Conservation (phyloP, 1,140 invertebrate species). For the Lerema accius region DNA sequence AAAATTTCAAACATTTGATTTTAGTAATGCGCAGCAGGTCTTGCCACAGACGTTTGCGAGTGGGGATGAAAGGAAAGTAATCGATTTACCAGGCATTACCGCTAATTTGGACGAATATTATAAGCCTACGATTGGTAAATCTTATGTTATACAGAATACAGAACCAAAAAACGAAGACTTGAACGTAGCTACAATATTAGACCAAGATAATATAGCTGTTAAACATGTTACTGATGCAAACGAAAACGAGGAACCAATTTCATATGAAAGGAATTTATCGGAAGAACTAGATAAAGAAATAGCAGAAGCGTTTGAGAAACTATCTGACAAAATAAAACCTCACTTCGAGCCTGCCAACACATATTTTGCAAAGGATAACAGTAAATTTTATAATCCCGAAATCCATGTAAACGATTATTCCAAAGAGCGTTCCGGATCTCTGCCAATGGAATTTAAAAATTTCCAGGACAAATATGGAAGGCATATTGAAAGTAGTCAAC, state of each 20-base stretch:
- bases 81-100: conserved; percentile 25
- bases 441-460: not conserved
- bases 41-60: conserved; percentile 49
- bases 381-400: conserved; percentile 10
- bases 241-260: not conserved
- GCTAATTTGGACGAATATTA: conserved; percentile 19
- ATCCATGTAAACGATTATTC: not conserved
- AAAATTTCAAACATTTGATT: conserved; percentile 68
- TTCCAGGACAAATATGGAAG: conserved; percentile 1
- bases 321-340: not conserved
- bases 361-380: conserved; percentile 10
- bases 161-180: not conserved
- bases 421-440: not conserved
- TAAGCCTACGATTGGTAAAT: not conserved
- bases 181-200: not conserved
- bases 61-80: conserved; percentile 55
- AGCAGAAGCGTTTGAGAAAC: not conserved
- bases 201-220: not conserved
- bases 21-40: conserved; percentile 71
- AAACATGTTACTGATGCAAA: not conserved
- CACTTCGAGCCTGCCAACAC: not conserved
- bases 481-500: not conserved
- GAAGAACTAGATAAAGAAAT: not conserved
- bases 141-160: not conserved
- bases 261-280: not conserved